Evolutionary conservation across 2,797 vertebrate genomes (phyloP).

Genomic region (Arnoldichthys spilopterus): DNA sequence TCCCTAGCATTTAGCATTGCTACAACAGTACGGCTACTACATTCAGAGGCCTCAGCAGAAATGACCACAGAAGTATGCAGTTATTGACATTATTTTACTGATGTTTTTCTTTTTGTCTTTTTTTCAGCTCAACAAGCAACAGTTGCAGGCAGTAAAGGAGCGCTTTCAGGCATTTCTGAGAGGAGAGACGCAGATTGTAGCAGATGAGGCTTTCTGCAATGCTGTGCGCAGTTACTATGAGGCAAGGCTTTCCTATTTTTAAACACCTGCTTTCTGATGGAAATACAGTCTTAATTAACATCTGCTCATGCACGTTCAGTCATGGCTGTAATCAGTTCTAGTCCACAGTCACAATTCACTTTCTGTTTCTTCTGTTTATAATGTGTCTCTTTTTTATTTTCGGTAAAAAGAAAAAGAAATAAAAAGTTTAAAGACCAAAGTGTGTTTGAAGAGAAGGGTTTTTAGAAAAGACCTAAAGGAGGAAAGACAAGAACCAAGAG

Average conservation of each 20-base stretch:
- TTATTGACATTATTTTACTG: neutral
- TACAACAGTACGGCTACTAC: neutral
- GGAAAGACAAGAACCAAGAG: too few species aligned
- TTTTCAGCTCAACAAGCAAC: slow-evolving; percentile 92
- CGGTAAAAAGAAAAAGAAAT: too few species aligned
- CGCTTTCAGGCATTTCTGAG: slow-evolving; percentile 92
- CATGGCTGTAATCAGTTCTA: neutral
- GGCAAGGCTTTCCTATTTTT: slow-evolving; percentile 71
- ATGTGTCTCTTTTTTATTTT: neutral
- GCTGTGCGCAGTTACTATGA: slow-evolving; percentile 94
- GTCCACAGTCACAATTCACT: neutral
- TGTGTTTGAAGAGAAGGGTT: too few species aligned
- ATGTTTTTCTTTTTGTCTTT: neutral
- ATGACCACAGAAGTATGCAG: neutral
- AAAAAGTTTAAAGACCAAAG: too few species aligned
- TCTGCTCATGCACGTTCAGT: neutral
- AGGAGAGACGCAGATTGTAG: slow-evolving; percentile 92
- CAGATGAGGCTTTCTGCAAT: slow-evolving; percentile 97
- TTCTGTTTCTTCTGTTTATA: neutral
- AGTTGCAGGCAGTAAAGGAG: slow-evolving; percentile 89
- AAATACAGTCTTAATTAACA: slow-evolving; percentile 6
- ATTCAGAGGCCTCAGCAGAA: too few species aligned
- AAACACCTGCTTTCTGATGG: neutral
- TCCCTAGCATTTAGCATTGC: neutral
- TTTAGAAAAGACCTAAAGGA: too few species aligned